These are phyloP conservation scores for Myiagra hebetior DNA, from an alignment of 2,113 vertebrate species.

Conservation along the genomic window DNA sequence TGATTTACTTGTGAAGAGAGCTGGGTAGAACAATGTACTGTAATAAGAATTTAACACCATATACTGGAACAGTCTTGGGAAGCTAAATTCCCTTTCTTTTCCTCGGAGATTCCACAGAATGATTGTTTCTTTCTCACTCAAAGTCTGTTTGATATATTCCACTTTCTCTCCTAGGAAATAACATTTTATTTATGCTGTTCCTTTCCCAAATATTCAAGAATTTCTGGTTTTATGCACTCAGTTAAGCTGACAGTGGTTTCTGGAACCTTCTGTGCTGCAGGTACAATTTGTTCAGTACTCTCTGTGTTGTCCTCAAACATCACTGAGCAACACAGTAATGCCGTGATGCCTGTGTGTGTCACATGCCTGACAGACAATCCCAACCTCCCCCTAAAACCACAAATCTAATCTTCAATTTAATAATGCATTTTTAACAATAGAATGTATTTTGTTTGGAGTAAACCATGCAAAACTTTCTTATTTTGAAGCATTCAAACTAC, in stretches of 20 bases:
- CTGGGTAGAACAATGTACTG: neutral
- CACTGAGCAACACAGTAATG: neutral
- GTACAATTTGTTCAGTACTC: slow-evolving; percentile 7
- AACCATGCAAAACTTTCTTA: neutral
- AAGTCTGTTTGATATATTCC: neutral
- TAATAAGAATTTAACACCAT: neutral
- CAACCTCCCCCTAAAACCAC: neutral
- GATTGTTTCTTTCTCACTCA: neutral
- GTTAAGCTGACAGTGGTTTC: neutral
- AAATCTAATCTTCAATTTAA: neutral
- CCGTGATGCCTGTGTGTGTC: neutral
- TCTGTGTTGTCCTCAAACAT: neutral
- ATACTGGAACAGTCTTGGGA: neutral
- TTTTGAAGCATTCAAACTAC: neutral
- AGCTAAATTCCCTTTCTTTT: neutral
- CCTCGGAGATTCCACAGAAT: neutral
- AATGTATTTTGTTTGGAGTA: neutral
- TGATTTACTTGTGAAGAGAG: neutral
- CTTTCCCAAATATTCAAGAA: neutral
- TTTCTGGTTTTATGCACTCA: neutral
- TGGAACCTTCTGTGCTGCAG: neutral
- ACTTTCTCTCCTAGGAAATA: slow-evolving; percentile 31
- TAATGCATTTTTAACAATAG: neutral
- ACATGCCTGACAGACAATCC: neutral
- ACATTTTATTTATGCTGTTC: slow-evolving; percentile 16